Percentiles rank a stretch among this genome's conserved stretches.
These are phyloP conservation scores for Drosophila buzzatii DNA, from an alignment of 2,888 invertebrate genomes.

Conservation along the genomic window DNA sequence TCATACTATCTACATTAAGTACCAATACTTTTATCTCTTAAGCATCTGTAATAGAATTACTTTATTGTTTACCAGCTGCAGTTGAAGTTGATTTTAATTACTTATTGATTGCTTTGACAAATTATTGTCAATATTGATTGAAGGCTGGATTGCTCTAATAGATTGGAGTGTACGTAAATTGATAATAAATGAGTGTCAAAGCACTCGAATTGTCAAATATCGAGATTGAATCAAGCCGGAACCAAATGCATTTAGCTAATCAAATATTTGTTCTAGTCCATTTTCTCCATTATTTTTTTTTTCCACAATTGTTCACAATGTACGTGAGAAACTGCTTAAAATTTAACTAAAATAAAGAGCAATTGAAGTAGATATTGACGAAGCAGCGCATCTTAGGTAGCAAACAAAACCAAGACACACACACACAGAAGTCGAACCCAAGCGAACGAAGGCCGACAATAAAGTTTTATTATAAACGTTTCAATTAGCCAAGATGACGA, in stretches of 20 bases:
- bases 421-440: constrained; percentile 14
- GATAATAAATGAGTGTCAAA: constrained; percentile 42
- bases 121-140: constrained; percentile 34
- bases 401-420: constrained; percentile 15
- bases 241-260: constrained; percentile 44
- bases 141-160: constrained; percentile 31
- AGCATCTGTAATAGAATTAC: neutral
- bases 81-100: constrained; percentile 2
- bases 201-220: constrained; percentile 22
- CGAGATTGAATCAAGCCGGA: constrained; percentile 21
- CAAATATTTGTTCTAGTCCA: constrained; percentile 44
- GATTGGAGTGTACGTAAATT: constrained; percentile 51
- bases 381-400: neutral
- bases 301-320: constrained; percentile 26
- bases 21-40: neutral
- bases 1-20: neutral
- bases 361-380: neutral
- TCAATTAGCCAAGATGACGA: constrained; percentile 69
- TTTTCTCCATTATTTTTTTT: constrained; percentile 5
- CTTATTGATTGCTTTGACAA: constrained; percentile 12
- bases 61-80: neutral
- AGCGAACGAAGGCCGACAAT: constrained; percentile 47
- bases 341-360: constrained; percentile 20
- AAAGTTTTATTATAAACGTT: constrained; percentile 64
- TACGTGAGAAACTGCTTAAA: constrained; percentile 35